Conservation (phyloP, 2,888 invertebrate genomes). For the Caenorhabditis wallacei region DNA sequence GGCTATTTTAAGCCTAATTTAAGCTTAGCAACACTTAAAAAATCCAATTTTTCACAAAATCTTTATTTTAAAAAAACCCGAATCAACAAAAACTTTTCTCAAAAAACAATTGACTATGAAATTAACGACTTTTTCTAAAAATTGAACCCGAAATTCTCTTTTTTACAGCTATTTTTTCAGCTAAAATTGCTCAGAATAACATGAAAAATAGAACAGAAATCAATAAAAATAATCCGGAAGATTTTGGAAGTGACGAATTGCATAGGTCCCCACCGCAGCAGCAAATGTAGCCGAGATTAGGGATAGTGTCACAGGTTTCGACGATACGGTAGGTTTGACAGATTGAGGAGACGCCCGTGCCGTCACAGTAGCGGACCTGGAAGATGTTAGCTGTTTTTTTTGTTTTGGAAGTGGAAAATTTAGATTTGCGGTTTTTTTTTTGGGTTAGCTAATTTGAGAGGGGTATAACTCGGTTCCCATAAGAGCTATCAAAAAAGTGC, state of each 20-base stretch:
- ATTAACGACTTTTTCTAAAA: background rate
- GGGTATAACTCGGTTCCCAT: too few species aligned
- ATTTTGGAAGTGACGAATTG: conserved; percentile 47
- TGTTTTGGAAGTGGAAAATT: background rate
- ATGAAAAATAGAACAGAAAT: background rate
- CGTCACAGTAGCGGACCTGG: conserved; percentile 82
- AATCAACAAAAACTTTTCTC: background rate
- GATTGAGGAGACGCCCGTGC: conserved; percentile 80
- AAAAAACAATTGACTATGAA: conserved; percentile 24
- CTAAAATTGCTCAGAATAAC: background rate
- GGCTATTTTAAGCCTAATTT: too few species aligned
- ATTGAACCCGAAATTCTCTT: background rate
- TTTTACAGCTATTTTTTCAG: too few species aligned
- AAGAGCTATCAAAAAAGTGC: too few species aligned
- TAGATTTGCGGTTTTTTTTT: background rate
- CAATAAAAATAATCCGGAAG: conserved; percentile 20
- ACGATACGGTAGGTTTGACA: conserved; percentile 81
- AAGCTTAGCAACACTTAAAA: too few species aligned
- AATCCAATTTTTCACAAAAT: too few species aligned
- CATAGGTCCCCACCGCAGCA: conserved; percentile 78
- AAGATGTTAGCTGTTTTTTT: too few species aligned
- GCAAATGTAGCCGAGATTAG: conserved; percentile 80
- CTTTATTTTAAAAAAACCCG: conserved; percentile 13
- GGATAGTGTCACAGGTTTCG: conserved; percentile 80
- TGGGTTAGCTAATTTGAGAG: too few species aligned